Percentiles rank a stretch among this genome's conserved stretches.
These are phyloP conservation scores for Gasterosteus aculeatus DNA, from an alignment of 2,113 vertebrate genomes.

Conservation along the genomic window DNA sequence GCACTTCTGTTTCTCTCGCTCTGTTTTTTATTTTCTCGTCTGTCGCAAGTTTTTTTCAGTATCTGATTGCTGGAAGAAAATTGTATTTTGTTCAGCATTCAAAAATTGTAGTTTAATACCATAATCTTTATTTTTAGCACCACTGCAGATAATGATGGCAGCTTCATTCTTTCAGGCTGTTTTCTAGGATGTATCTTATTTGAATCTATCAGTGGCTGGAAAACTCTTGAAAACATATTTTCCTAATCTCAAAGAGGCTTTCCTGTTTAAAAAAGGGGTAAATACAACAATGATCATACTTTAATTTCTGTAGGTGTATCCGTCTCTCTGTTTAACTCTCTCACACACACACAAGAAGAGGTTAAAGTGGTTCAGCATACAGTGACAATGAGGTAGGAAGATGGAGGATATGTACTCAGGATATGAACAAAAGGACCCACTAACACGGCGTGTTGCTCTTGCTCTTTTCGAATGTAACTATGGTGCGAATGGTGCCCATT, in stretches of 20 bases:
- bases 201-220: not conserved
- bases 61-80: not conserved
- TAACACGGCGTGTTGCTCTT: slow-evolving; percentile 21
- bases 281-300: not conserved
- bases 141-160: slow-evolving; percentile 1
- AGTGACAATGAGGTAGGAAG: slow-evolving; percentile 29
- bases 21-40: slow-evolving; percentile 49
- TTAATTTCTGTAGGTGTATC: not conserved
- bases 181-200: not conserved
- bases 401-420: slow-evolving; percentile 51
- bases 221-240: not conserved
- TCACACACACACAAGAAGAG: slow-evolving; percentile 11
- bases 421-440: slow-evolving; percentile 24
- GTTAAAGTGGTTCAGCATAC: slow-evolving; percentile 14
- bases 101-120: not conserved
- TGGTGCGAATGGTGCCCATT: slow-evolving; percentile 29
- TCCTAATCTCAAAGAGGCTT: not conserved
- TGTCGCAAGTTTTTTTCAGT: slow-evolving; percentile 5
- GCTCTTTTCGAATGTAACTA: not conserved
- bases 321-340: slow-evolving; percentile 3
- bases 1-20: slow-evolving; percentile 41
- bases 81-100: not conserved
- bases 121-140: not conserved
- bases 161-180: not conserved
- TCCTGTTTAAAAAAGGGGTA: not conserved